Conservation (phyloP, 2,888 invertebrate species). For the Agonopterix arenella region DNA sequence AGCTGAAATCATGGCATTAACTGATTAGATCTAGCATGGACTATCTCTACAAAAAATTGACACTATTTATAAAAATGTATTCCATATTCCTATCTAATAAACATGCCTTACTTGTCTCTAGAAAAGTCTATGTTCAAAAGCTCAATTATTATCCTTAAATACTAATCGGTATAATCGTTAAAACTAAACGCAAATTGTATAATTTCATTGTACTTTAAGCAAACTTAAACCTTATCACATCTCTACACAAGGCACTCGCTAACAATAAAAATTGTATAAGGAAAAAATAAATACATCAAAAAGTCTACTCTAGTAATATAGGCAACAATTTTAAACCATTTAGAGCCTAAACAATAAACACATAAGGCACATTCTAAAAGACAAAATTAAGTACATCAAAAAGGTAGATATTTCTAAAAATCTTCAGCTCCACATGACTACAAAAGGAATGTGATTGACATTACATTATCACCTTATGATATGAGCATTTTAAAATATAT, state of each 20-base stretch:
- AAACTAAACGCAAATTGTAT: slow-evolving; percentile 18
- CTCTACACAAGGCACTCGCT: slow-evolving; percentile 2
- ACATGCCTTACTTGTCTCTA: too few species aligned
- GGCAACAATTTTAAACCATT: slow-evolving; percentile 4
- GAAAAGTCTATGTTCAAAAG: not conserved
- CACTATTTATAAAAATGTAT: too few species aligned
- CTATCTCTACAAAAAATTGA: too few species aligned
- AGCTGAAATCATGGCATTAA: too few species aligned
- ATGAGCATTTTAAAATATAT: slow-evolving; percentile 23
- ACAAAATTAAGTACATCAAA: not conserved
- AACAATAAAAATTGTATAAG: not conserved
- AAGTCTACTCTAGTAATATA: not conserved
- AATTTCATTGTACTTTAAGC: slow-evolving; percentile 46
- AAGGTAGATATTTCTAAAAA: slow-evolving; percentile 1
- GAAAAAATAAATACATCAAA: slow-evolving; percentile 2
- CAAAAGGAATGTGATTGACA: slow-evolving; percentile 24
- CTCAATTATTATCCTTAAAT: not conserved
- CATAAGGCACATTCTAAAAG: not conserved
- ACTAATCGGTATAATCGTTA: not conserved
- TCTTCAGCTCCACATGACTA: slow-evolving; percentile 12
- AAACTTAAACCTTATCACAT: slow-evolving; percentile 11
- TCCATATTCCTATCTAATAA: too few species aligned
- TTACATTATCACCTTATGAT: slow-evolving; percentile 16
- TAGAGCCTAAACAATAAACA: not conserved
- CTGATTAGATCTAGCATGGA: too few species aligned